Conservation (phyloP, 2,888 invertebrate species). For the Aleiodes leptofemur region DNA sequence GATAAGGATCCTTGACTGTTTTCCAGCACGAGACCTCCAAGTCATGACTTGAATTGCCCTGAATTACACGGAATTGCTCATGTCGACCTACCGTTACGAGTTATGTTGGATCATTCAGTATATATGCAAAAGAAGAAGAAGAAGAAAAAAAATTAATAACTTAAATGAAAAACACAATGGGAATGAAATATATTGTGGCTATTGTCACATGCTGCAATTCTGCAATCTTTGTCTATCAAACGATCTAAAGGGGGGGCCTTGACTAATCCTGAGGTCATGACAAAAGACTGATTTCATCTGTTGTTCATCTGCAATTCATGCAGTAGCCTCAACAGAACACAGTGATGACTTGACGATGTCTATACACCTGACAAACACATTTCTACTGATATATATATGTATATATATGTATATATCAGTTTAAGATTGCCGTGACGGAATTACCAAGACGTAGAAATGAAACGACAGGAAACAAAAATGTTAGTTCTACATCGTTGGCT, state of each 20-base stretch:
- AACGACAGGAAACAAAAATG: constrained; percentile 27
- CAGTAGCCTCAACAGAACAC: constrained; percentile 32
- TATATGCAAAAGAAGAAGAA: too few relatives aligned
- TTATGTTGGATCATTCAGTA: constrained; percentile 1
- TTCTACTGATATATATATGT: neutral
- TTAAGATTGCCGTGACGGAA: constrained; percentile 1
- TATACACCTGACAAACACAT: constrained; percentile 24
- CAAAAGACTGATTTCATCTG: constrained; percentile 24
- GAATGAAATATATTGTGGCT: too few relatives aligned
- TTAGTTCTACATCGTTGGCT: constrained; percentile 31
- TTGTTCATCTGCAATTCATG: constrained; percentile 39
- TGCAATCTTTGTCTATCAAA: constrained; percentile 14
- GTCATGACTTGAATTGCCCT: constrained; percentile 20
- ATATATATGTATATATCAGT: neutral
- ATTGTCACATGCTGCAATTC: neutral
- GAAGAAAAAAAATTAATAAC: too few relatives aligned
- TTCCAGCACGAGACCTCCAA: neutral
- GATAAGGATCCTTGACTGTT: constrained; percentile 2
- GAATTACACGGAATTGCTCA: constrained; percentile 20
- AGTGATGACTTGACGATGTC: constrained; percentile 20
- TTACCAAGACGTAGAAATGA: constrained; percentile 18
- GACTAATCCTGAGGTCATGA: constrained; percentile 35
- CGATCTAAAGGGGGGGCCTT: neutral
- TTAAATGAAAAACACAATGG: too few relatives aligned
- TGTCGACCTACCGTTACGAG: constrained; percentile 27